phyloP scores from a whole-genome alignment of 2,797 vertebrate species.

The Cheirogaleus major region DNA sequence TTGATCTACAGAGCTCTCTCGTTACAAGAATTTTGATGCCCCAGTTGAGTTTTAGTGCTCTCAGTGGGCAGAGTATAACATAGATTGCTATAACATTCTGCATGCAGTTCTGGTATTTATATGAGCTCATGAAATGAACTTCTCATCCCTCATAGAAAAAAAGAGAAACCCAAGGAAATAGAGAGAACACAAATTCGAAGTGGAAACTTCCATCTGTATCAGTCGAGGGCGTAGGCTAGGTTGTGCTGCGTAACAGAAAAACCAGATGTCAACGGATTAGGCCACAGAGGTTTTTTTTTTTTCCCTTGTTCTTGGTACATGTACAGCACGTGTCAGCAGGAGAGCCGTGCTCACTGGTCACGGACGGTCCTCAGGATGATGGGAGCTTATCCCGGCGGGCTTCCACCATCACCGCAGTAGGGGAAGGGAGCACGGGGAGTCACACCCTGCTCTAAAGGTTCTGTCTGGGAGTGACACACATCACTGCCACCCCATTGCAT shows the following conservation, averaged over 20 bases:
- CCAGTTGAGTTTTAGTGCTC: background rate
- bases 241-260: background rate
- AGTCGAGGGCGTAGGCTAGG: no score
- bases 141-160: background rate
- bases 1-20: background rate
- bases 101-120: background rate
- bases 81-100: background rate
- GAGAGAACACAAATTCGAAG: background rate
- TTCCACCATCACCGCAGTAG: fast-evolving
- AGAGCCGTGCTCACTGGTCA: background rate
- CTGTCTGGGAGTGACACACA: background rate
- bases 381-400: background rate
- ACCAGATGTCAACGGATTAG: background rate
- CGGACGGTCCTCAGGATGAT: background rate
- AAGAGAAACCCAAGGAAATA: background rate
- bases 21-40: background rate
- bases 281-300: background rate
- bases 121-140: background rate
- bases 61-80: background rate
- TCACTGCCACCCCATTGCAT: background rate
- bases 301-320: fast-evolving
- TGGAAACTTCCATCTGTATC: fast-evolving
- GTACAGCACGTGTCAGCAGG: background rate
- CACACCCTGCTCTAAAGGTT: background rate
- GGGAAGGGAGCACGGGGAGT: fast-evolving